Conservation (phyloP, 2,888 invertebrate genomes). For the Icerya purchasi region DNA sequence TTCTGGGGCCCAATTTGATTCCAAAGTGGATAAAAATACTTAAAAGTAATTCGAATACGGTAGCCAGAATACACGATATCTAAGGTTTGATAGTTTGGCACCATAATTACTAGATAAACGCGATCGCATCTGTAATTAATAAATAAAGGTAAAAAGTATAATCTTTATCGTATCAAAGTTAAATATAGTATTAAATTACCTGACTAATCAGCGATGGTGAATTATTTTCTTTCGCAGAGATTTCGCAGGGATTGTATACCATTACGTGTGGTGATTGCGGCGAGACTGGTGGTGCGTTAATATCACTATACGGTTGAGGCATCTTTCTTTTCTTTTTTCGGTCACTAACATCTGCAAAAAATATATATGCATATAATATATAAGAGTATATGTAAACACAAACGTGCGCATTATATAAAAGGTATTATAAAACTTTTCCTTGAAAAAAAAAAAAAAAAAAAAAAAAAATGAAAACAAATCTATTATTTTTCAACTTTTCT, state of each 20-base stretch:
- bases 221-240: conserved; percentile 13
- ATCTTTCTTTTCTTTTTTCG: conserved; percentile 11
- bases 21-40: too few relatives aligned
- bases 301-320: conserved; percentile 4
- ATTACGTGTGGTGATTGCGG: conserved; percentile 10
- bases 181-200: too few relatives aligned
- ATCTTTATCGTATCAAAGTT: too few relatives aligned
- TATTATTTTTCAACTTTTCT: too few relatives aligned
- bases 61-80: too few relatives aligned
- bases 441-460: neutral
- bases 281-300: conserved; percentile 5
- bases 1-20: too few relatives aligned
- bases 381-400: neutral
- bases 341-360: conserved; percentile 12
- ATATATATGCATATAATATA: conserved; percentile 1
- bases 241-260: conserved; percentile 11
- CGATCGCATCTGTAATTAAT: too few relatives aligned
- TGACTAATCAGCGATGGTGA: conserved; percentile 6
- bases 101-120: too few relatives aligned
- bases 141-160: too few relatives aligned
- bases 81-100: too few relatives aligned
- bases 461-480: neutral
- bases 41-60: too few relatives aligned
- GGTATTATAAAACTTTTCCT: neutral
- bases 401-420: neutral